Evolutionary conservation across 2,888 invertebrate genomes (phyloP).

Genomic region (Biston stratarius): DNA sequence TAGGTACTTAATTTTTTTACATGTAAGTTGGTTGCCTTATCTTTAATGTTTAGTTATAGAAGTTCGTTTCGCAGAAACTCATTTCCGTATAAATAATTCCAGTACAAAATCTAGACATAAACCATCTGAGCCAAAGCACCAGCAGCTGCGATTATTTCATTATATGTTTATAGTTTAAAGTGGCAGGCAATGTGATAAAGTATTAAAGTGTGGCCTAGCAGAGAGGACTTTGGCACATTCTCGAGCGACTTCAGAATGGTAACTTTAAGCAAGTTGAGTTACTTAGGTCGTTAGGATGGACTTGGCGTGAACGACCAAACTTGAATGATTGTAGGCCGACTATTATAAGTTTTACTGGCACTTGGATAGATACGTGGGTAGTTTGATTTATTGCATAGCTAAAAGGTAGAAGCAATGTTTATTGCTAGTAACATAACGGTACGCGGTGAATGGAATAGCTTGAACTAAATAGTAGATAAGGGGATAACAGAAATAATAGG

Average conservation of each 20-base stretch:
- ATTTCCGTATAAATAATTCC: background rate
- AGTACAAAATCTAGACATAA: background rate
- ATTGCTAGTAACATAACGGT: conserved; percentile 18
- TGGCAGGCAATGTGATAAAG: conserved; percentile 50
- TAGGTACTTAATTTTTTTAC: too few relatives aligned
- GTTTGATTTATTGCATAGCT: conserved; percentile 31
- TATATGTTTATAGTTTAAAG: conserved; percentile 38
- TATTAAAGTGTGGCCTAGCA: conserved; percentile 46
- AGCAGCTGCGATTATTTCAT: conserved; percentile 18
- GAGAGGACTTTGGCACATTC: conserved; percentile 51
- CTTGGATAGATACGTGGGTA: conserved; percentile 24
- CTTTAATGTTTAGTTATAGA: too few relatives aligned
- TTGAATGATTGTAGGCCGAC: conserved; percentile 42
- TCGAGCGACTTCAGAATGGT: conserved; percentile 44
- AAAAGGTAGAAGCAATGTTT: conserved; percentile 22
- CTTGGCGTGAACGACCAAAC: conserved; percentile 47
- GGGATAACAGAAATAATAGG: background rate
- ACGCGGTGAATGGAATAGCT: conserved; percentile 13
- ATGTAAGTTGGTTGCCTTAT: too few relatives aligned
- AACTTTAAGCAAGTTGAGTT: conserved; percentile 46
- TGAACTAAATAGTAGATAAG: background rate
- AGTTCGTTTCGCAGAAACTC: background rate
- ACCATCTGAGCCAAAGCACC: conserved; percentile 1
- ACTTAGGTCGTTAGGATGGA: conserved; percentile 62
- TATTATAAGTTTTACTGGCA: conserved; percentile 34